phyloP scores from a whole-genome alignment of 2,797 vertebrate genomes.

The Orientallactaga sibirica region DNA sequence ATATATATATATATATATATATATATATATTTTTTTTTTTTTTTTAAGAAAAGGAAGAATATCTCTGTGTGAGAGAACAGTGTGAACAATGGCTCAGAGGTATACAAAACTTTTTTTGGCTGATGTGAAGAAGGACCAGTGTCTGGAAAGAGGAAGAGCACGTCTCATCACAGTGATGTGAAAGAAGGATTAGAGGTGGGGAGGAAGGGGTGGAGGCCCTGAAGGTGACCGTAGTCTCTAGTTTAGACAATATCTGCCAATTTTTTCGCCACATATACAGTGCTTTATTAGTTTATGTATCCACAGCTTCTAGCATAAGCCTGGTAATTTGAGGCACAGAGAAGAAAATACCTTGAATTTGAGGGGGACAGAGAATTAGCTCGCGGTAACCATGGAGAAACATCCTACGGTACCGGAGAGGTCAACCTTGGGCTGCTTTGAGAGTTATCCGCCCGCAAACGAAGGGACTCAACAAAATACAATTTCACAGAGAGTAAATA shows the following conservation, averaged over 20 bases:
- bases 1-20: too few species aligned
- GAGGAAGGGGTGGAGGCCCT: not conserved
- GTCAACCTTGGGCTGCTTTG: constrained; percentile 50
- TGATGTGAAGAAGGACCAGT: not conserved
- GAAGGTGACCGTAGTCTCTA: not conserved
- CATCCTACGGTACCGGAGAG: not conserved
- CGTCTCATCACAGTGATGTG: not conserved
- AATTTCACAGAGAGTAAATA: constrained; percentile 54
- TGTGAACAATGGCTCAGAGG: not conserved
- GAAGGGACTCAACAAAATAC: constrained; percentile 65
- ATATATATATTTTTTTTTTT: too few species aligned
- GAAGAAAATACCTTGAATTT: constrained; percentile 59
- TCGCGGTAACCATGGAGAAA: constrained; percentile 60
- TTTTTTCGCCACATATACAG: constrained; percentile 3
- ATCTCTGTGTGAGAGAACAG: not conserved
- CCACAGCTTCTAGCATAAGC: not conserved
- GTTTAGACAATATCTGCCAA: not conserved
- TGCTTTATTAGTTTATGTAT: constrained; percentile 32
- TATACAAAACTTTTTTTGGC: not conserved
- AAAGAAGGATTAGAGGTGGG: not conserved
- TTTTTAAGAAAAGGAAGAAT: not conserved
- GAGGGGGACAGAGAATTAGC: not conserved
- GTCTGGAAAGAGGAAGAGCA: not conserved
- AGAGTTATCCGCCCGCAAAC: constrained; percentile 67
- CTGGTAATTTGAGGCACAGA: constrained; percentile 22